These are phyloP conservation scores for Zosterops hypoxanthus DNA, from an alignment of 2,113 vertebrate genomes.

Conservation along the genomic window DNA sequence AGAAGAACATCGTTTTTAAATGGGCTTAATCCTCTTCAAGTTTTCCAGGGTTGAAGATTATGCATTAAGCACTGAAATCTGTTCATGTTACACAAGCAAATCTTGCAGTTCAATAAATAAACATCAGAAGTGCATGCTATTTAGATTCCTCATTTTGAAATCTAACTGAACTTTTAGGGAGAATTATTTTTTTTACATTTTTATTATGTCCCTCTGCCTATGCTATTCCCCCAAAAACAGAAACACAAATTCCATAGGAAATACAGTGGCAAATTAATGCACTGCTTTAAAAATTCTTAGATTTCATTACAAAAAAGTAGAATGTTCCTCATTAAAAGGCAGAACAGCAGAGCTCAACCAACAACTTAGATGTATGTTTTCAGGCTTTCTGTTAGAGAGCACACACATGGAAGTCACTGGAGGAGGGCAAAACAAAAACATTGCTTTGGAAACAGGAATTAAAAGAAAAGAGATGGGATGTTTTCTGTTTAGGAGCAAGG, in stretches of 20 bases:
- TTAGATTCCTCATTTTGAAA: neutral
- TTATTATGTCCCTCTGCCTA: neutral
- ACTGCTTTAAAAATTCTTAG: neutral
- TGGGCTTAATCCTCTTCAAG: neutral
- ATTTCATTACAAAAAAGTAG: neutral
- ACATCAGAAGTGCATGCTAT: neutral
- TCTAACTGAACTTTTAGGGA: neutral
- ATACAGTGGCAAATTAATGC: neutral
- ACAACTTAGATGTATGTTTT: neutral
- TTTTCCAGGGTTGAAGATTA: neutral
- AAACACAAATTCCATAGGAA: neutral
- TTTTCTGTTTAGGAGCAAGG: neutral
- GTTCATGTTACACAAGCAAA: neutral
- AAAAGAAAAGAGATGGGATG: neutral
- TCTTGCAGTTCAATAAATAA: neutral
- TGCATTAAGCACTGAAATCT: neutral
- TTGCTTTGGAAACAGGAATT: neutral
- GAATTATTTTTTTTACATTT: neutral
- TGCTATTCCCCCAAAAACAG: neutral
- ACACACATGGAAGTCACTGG: neutral
- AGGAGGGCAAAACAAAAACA: neutral
- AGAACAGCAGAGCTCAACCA: neutral
- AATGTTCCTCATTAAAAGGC: neutral
- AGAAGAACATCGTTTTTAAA: neutral
- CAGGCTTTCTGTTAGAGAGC: neutral